Conservation (phyloP, 2,113 vertebrate genomes). For the Pungitius pungitius region DNA sequence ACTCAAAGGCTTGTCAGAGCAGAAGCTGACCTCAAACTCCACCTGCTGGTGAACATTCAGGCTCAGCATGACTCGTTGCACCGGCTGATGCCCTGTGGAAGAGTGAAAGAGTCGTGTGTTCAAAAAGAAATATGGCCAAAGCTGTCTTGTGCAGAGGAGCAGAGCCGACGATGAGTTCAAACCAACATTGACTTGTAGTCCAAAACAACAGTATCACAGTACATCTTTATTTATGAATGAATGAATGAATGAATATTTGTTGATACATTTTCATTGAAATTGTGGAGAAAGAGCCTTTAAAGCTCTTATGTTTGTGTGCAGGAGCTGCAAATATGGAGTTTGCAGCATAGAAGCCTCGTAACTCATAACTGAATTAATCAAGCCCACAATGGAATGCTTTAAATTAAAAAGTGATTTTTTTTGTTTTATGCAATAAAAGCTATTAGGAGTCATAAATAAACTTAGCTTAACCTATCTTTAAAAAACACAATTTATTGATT, state of each 20-base stretch:
- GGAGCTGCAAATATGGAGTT: neutral
- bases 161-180: neutral
- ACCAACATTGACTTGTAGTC: neutral
- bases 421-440: too few species aligned
- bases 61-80: constrained; percentile 73
- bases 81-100: constrained; percentile 70
- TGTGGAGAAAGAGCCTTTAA: too few species aligned
- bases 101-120: too few species aligned
- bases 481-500: neutral
- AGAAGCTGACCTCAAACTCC: constrained; percentile 84
- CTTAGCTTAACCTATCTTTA: neutral
- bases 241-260: too few species aligned
- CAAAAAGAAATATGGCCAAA: too few species aligned
- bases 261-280: too few species aligned
- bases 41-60: constrained; percentile 74
- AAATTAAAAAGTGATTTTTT: too few species aligned
- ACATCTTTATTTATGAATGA: neutral
- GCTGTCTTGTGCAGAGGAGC: too few species aligned
- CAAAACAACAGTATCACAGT: neutral
- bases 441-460: too few species aligned
- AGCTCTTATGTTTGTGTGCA: too few species aligned
- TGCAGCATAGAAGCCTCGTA: neutral
- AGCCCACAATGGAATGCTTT: too few species aligned
- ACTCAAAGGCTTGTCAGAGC: constrained; percentile 70
- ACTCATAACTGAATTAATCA: neutral